Base-by-base conservation (phyloP, 2,888 invertebrate genomes). In the Lepidonotus clava region DNA sequence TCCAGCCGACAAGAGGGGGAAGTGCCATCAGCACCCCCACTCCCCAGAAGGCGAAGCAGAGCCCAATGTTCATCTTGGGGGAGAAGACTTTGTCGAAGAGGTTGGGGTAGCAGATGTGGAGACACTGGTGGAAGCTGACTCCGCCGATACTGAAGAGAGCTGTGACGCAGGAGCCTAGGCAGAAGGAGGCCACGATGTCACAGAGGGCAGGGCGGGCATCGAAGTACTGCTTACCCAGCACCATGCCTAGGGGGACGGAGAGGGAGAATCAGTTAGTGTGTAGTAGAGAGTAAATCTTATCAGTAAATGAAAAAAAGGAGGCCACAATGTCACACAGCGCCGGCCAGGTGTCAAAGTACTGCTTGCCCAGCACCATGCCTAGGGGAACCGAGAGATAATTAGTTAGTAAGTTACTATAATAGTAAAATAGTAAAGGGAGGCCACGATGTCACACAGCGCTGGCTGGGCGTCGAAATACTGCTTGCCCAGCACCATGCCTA, bases 1-100 rank as follows among this genome's bases (percentile, higher is more conserved):
- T 90, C 61, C 91, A 88, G 18, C 90, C 91, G 0, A 90, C 88
- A 34, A 89, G 80, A 67, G 91, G 90, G 0, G 91, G 87, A 1
- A 90, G 84, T 0, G 91, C 89, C 6, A 92, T 86, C 6, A 88
- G 53, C 18, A 90, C 61, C 0, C 91, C 92, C 21, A 90, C 77
- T 14, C 87, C 14, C 88, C 91, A 91, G 38, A 91, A 86, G 18
- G 66, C 71, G 0, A 87, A 32, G 87, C 92, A 92, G 66, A 90
- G 88, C 11, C 88, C 41, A 38, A 91, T 84, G 56, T 89, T 89
- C 40, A 88, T 90, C 6, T 88, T 76, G 14, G 87, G 87, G 28
- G 88, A 90, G 86, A 91, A 92, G 18, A 91, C 87, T 24, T 36
- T 84, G n/a, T 71, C 85, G 87, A 91, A 91, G 28, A 77, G 77